A percentile compares a stretch with the other conserved stretches of the same genome.
These are phyloP conservation scores for Thaumatotibia leucotreta DNA, from an alignment of 1,140 invertebrate genomes.

Conservation along the genomic window DNA sequence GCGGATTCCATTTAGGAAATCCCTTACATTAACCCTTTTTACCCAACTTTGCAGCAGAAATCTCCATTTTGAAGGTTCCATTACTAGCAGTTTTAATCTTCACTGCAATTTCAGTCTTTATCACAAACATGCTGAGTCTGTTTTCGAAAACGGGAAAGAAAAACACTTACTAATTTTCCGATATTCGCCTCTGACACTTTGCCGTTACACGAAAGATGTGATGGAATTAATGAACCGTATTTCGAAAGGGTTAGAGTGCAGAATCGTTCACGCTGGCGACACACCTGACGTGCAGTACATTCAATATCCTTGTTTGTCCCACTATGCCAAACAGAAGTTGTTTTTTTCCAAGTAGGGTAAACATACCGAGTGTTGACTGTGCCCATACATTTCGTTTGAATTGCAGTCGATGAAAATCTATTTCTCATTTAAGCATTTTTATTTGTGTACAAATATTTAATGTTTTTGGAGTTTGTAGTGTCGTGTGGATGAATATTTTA, in stretches of 20 bases:
- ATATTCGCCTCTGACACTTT: not conserved
- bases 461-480: not conserved
- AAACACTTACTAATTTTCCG: constrained; percentile 11
- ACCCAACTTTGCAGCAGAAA: constrained; percentile 1
- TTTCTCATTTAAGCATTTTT: constrained; percentile 1
- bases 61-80: constrained; percentile 1
- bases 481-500: not conserved
- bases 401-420: constrained; percentile 1
- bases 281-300: constrained; percentile 13
- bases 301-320: constrained; percentile 29
- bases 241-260: not conserved
- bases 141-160: not conserved
- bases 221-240: not conserved
- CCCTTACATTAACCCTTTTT: constrained; percentile 7
- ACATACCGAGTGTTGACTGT: constrained; percentile 1
- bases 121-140: not conserved
- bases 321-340: constrained; percentile 19
- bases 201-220: not conserved
- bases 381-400: constrained; percentile 4
- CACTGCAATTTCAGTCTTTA: not conserved
- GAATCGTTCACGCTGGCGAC: not conserved
- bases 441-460: constrained; percentile 5
- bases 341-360: constrained; percentile 21
- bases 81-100: not conserved
- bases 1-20: constrained; percentile 5